phyloP scores from a whole-genome alignment of 2,888 invertebrate species.

The Dolichopus griseipennis region DNA sequence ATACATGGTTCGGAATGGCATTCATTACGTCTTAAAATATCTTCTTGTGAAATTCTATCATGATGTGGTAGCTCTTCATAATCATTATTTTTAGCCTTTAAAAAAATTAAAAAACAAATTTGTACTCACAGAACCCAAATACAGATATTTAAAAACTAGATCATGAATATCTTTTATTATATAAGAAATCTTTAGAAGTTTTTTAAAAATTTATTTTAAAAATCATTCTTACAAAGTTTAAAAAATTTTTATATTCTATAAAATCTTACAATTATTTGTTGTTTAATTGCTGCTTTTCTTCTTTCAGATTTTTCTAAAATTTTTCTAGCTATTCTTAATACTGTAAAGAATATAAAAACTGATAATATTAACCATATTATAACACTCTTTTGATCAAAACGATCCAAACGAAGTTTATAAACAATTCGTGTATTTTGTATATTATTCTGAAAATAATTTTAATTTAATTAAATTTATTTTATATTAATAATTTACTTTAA shows the following conservation, averaged over 20 bases:
- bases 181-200: too few species aligned
- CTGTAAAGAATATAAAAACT: slow-evolving; percentile 34
- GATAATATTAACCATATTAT: slow-evolving; percentile 39
- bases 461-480: too few species aligned
- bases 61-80: neutral
- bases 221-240: too few species aligned
- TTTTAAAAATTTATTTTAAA: too few species aligned
- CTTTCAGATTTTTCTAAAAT: slow-evolving; percentile 30
- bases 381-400: slow-evolving; percentile 38
- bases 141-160: too few species aligned
- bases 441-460: neutral
- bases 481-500: too few species aligned
- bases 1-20: neutral
- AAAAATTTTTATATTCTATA: too few species aligned
- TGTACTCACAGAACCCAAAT: too few species aligned
- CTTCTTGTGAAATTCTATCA: neutral
- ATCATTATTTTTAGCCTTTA: neutral
- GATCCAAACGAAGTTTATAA: slow-evolving; percentile 30
- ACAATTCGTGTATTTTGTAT: neutral
- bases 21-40: neutral
- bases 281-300: slow-evolving; percentile 10
- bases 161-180: too few species aligned
- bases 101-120: too few species aligned
- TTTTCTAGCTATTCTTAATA: slow-evolving; percentile 29
- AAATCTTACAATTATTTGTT: neutral